Evolutionary conservation across 2,888 invertebrate species (phyloP), one percentile per base, ranked within the genome.

Genomic region (Drosophila meridionalis): DNA sequence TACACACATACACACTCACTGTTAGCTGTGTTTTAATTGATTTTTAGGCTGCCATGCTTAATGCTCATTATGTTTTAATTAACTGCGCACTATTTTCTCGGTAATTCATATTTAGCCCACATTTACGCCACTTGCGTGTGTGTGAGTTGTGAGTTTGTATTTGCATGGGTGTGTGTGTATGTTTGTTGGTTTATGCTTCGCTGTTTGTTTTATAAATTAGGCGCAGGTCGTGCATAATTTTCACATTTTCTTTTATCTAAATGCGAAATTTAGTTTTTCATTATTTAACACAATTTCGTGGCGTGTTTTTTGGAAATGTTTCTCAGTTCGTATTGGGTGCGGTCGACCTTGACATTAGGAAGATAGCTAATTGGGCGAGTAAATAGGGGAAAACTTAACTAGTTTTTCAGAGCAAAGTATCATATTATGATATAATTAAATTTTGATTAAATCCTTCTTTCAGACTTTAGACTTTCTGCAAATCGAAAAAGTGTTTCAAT

Each of bases 11-110:
- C 45, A 50, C 61, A 58, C 47, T n/a, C 36, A 40, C 45, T 36
- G n/a, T 4, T 14, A 32, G 80, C 78, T 69, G 58, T 53, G 68
- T 59, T 73, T 79, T 76, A 87, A 82, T 87, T 83, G 83, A 82
- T 78, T 80, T 82, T 82, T 74, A 7, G 63, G 48, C 69, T 56
- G 36, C 38, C 90, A 87, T 90, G 90, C 80, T 76, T 61, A 83
- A 78, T 61, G 62, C 79, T 80, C 85, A 90, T 90, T 90, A 83
- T 76, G 74, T 80, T 88, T 87, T 90, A 89, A 90, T 90, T 90
- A 89, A 78, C 88, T 82, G 77, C 69, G 75, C 82, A 82, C 83
- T 79, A 84, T 84, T 80, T 87, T 82, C 74, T 79, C 67, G 87
- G 87, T 82, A 85, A 86, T 88, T 88, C 80, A 85, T 87, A 87